Evolutionary conservation across 1,140 invertebrate species (phyloP), one percentile per base, ranked within the genome.

Genomic region (Ridgeia piscesae): DNA sequence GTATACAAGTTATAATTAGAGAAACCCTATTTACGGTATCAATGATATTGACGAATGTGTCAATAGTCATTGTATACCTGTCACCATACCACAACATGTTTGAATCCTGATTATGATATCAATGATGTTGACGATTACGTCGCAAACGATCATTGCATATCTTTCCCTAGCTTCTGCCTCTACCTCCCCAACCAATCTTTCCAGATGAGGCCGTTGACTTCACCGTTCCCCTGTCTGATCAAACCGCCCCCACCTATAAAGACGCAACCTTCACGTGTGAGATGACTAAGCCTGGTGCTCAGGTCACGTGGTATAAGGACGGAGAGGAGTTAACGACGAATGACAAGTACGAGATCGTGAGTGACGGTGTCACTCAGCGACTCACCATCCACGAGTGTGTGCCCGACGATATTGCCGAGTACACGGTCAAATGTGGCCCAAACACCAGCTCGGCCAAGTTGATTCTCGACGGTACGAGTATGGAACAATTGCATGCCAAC

Each of bases 401-500:
- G 34, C 35, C 95, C n/a, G 94, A 95, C 77, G 95, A 96, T 93
- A 33, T 93, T 33, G 94, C 94, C 31, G 94, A 95, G 88, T 96
- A 96, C 93, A 95, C 94, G 33, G 93, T 95, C 2, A 93, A 93
- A 34, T 93, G 95, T 42, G 95, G 94, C 88, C 94, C 95, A 92
- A 93, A 98, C 95, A 97, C 96, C 91, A 98, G 98, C 35, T 97
- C 97, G 90, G 98, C 98, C 0, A 97, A 96, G 93, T 96, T 99
- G 9, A 97, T 96, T 89, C 97, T 99, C 8, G 97, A 97, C 96
- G 97, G 98, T 97, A 95, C 50, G 89, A 88, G 27, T 77, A 77
- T 77, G 58, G 27, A 21, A 77, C 27, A 77, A 77, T 21, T 77
- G 58, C 58, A 77, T 77, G 58, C 58, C 2, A 21, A 27, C 11